Base-by-base conservation (phyloP, 2,113 vertebrate genomes). In the Brachyistius frenatus region DNA sequence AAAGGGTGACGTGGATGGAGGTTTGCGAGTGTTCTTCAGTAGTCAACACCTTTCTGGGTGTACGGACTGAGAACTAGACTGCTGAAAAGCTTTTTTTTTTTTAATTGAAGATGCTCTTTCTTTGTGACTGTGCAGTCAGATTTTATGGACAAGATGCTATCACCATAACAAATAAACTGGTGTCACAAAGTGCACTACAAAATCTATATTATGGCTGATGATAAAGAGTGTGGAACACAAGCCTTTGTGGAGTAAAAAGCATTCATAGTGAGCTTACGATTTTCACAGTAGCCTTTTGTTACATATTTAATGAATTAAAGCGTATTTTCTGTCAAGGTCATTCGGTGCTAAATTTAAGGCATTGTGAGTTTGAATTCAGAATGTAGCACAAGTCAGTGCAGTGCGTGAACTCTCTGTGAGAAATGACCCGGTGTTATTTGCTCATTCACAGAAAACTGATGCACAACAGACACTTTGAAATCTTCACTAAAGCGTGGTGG, bases 271-370 rank as follows among this genome's bases (percentile, higher is more conserved):
- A 30, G 31, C 31, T 72, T 66, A 30, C 50, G 5, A 33, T 41
- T 50, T 76, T 8, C 62, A 76, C 14, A 74, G 70, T 33, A 58
- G 33, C 55, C 47, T 65, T 66, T 66, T 78, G 47, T 69, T 73
- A 32, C 54, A 69, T 70, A 55, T 61, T 76, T 73, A 52, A 68
- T 30, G 33, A 61, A 66, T 16, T 23, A 46, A 61, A n/a, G 30
- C 0, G 2, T 44, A 31, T 23, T 7, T 41, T 67, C 35, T 8
- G 33, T 39, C 58, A 53, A 73, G 66, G 62, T 66, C 61, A 52
- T 37, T 55, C 30, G 39, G 46, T 47, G 30, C 15, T 50, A 39
- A 5, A 66, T 67, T 32, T 32, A 66, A 44, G 5, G 8, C 35
- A 6, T n/a, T 32, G 37, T 33, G 16, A 57, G 37, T 65, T 67